phyloP scores from a whole-genome alignment of 2,797 vertebrate species.

The Myotis vivesi region DNA sequence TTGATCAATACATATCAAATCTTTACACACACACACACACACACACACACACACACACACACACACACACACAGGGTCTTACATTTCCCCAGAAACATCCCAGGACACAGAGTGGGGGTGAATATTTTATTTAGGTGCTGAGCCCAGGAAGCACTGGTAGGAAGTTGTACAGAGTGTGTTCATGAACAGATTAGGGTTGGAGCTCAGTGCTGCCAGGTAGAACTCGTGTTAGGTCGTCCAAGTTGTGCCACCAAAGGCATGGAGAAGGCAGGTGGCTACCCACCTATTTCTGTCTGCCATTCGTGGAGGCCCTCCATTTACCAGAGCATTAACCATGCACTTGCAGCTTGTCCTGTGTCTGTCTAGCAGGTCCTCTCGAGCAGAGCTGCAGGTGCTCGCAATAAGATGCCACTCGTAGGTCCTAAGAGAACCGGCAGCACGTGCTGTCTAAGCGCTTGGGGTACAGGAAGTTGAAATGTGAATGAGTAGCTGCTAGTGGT shows the following conservation, averaged over 20 bases:
- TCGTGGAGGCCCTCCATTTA: neutral
- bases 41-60: neutral
- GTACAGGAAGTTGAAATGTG: neutral
- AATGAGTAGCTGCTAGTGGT: neutral
- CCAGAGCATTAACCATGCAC: fast-evolving
- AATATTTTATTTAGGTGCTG: neutral
- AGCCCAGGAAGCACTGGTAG: neutral
- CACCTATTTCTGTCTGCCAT: neutral
- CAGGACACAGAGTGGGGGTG: neutral
- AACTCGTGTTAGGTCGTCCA: fast-evolving
- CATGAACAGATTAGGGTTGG: neutral
- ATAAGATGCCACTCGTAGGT: neutral
- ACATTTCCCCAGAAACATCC: neutral
- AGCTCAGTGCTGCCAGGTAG: neutral
- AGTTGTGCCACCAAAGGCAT: neutral
- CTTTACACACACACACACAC: neutral
- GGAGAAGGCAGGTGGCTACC: neutral
- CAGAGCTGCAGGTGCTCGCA: neutral
- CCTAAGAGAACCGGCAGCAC: neutral
- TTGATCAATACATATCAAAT: neutral
- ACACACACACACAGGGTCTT: neutral
- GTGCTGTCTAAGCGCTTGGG: neutral
- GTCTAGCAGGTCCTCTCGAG: neutral
- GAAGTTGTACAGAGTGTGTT: neutral
- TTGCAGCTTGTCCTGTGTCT: neutral